A percentile compares a stretch with the other conserved stretches of the same genome.
These are phyloP conservation scores for Chiloscyllium plagiosum DNA, from an alignment of 2,113 vertebrate species.

Conservation along the genomic window DNA sequence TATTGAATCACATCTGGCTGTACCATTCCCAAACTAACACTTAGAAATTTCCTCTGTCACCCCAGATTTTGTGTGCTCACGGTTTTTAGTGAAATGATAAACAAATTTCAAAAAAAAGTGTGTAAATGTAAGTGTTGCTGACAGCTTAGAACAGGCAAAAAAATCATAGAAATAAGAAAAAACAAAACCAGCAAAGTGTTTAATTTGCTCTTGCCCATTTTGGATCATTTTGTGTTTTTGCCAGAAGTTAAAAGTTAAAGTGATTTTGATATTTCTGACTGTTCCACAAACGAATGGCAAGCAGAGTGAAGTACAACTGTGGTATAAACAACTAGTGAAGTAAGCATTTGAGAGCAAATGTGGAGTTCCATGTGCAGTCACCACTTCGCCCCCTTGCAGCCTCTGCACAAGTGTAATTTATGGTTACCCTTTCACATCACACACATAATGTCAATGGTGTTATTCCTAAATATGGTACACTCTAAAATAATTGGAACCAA, in stretches of 20 bases:
- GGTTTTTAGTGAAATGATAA: not conserved
- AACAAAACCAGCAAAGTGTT: not conserved
- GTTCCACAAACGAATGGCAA: not conserved
- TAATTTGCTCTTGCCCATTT: too few species aligned
- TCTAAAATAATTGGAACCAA: not conserved
- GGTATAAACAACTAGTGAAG: not conserved
- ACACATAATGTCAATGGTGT: not conserved
- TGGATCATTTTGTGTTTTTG: too few species aligned
- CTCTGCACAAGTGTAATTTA: not conserved
- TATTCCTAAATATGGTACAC: not conserved
- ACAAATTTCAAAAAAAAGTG: not conserved
- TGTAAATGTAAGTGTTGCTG: not conserved
- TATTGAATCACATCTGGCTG: not conserved
- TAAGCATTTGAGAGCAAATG: not conserved
- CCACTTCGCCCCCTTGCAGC: too few species aligned
- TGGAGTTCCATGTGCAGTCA: not conserved
- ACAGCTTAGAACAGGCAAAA: not conserved
- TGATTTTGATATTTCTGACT: not conserved
- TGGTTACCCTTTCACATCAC: not conserved
- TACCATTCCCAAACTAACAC: not conserved
- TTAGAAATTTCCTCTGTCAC: not conserved
- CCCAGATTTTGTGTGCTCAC: not conserved
- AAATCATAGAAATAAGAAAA: too few species aligned
- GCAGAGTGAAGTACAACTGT: not conserved
- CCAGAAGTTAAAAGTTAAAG: not conserved